A percentile compares a stretch with the other conserved stretches of the same genome.
These are phyloP conservation scores for Corvus moneduloides DNA, from an alignment of 2,113 vertebrate genomes.

Conservation along the genomic window DNA sequence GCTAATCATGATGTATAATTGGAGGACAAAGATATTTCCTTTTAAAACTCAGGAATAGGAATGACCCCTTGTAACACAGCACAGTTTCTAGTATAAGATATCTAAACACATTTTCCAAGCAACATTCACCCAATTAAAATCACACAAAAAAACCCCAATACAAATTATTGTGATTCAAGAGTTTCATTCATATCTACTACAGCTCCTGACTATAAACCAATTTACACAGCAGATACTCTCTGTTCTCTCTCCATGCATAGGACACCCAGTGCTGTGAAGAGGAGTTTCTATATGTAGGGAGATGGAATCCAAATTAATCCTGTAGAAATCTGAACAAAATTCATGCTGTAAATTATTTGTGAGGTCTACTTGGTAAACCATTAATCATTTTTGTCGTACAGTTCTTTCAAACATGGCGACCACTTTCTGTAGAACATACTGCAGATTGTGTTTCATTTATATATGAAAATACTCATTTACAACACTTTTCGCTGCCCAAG, in stretches of 20 bases:
- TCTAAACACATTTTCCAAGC: not conserved
- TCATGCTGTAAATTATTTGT: not conserved
- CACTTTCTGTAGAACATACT: not conserved
- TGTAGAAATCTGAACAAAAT: not conserved
- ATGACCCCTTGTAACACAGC: not conserved
- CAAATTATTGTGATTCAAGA: not conserved
- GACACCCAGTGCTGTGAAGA: not conserved
- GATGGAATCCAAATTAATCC: not conserved
- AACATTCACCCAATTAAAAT: not conserved
- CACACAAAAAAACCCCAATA: fast-evolving
- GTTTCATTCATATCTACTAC: not conserved
- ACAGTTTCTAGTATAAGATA: not conserved
- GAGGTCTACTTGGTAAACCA: not conserved
- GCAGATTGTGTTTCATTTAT: not conserved
- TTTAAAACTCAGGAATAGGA: not conserved
- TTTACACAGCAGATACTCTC: not conserved
- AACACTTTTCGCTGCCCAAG: not conserved
- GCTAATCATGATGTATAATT: not conserved
- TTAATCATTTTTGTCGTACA: not conserved
- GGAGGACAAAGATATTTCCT: not conserved
- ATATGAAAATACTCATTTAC: not conserved
- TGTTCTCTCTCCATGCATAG: not conserved
- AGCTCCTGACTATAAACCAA: not conserved
- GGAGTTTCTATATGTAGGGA: not conserved
- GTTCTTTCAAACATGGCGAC: not conserved